These are phyloP conservation scores for Pteria penguin DNA, from an alignment of 2,888 invertebrate species.

Conservation along the genomic window DNA sequence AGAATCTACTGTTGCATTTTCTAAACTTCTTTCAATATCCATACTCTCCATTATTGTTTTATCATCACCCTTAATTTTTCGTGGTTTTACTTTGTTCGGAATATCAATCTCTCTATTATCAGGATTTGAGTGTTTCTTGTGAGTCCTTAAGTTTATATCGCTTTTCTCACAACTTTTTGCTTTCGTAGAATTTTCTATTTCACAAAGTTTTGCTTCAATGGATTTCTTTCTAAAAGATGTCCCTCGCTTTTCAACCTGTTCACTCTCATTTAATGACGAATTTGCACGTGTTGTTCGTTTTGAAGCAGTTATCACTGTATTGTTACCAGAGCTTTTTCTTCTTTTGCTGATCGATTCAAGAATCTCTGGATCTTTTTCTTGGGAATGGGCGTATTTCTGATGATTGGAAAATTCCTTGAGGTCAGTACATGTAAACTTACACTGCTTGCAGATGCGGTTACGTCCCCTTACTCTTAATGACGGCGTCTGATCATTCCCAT, in stretches of 20 bases:
- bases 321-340: conserved; percentile 32
- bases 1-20: conserved; percentile 6
- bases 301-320: background rate
- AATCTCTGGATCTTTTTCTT: conserved; percentile 49
- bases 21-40: conserved; percentile 3
- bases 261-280: background rate
- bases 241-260: background rate
- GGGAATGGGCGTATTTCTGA: conserved; percentile 66
- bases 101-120: background rate
- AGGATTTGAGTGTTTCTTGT: background rate
- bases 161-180: background rate
- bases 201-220: background rate
- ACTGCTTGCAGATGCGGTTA: conserved; percentile 70
- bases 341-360: conserved; percentile 35
- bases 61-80: background rate
- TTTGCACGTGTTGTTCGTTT: background rate
- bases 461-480: conserved; percentile 53
- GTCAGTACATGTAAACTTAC: conserved; percentile 70
- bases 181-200: background rate
- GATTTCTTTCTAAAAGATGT: background rate
- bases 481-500: conserved; percentile 12
- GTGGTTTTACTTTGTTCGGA: background rate
- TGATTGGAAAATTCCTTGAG: conserved; percentile 70
- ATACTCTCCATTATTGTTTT: background rate
- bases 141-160: background rate